phyloP scores from a whole-genome alignment of 1,140 invertebrate genomes.

The Bombus polaris region DNA sequence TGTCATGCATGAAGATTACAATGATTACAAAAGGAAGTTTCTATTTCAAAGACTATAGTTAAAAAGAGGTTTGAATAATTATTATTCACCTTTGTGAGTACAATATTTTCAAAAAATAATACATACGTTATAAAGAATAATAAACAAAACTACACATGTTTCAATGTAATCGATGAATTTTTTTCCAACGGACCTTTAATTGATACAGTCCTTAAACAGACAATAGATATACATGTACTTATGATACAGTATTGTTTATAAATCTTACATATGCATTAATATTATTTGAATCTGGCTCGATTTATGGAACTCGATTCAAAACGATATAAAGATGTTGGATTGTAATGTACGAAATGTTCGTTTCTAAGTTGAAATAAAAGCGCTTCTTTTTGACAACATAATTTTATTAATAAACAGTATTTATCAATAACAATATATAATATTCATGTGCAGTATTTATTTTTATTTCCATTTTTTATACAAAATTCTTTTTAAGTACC shows the following conservation, averaged over 20 bases:
- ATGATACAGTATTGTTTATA: background rate
- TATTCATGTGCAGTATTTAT: background rate
- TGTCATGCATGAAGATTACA: background rate
- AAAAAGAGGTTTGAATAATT: background rate
- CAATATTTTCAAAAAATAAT: background rate
- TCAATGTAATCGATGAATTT: too few species aligned
- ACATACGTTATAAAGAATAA: too few species aligned
- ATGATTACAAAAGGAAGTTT: background rate
- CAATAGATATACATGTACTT: background rate
- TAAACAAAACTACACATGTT: too few species aligned
- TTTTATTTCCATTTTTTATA: background rate
- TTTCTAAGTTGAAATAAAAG: slow-evolving; percentile 20
- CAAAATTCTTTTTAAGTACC: background rate
- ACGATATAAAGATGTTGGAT: background rate
- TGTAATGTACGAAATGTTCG: slow-evolving; percentile 9
- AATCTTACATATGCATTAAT: background rate
- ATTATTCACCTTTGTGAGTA: background rate
- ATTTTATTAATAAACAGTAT: background rate
- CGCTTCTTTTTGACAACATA: slow-evolving; percentile 14
- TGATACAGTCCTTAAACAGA: too few species aligned
- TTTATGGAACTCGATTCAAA: background rate
- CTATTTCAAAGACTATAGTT: too few species aligned
- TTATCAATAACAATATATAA: background rate
- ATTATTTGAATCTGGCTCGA: background rate
- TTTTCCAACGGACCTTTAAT: too few species aligned